phyloP scores from a whole-genome alignment of 2,888 invertebrate species.

The Sphinx pinastri region DNA sequence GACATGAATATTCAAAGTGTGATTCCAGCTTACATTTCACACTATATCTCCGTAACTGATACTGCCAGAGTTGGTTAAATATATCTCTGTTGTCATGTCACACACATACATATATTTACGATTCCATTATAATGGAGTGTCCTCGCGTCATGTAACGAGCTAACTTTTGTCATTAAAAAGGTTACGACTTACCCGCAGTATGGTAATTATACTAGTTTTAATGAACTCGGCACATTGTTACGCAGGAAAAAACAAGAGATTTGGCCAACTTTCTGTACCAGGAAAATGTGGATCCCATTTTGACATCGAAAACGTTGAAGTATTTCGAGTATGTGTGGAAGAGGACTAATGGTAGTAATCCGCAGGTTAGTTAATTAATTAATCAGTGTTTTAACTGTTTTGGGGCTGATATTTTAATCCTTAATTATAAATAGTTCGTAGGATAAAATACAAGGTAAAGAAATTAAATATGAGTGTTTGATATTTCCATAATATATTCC shows the following conservation, averaged over 20 bases:
- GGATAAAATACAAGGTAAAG: too few species aligned
- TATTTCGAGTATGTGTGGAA: slow-evolving; percentile 83
- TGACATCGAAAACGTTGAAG: slow-evolving; percentile 71
- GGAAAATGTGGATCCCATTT: slow-evolving; percentile 69
- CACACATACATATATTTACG: slow-evolving; percentile 8
- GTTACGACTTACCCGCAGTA: slow-evolving; percentile 52
- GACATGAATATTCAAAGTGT: too few species aligned
- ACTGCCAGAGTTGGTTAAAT: not conserved
- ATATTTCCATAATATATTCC: too few species aligned
- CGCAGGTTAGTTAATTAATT: slow-evolving; percentile 53
- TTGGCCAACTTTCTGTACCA: slow-evolving; percentile 75
- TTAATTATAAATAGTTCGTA: too few species aligned
- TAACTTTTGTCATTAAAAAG: slow-evolving; percentile 68
- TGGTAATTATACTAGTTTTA: slow-evolving; percentile 67
- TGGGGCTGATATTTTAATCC: not conserved
- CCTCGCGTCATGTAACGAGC: slow-evolving; percentile 36
- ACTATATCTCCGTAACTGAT: too few species aligned
- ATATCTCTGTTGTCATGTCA: not conserved
- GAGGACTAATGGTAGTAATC: slow-evolving; percentile 77
- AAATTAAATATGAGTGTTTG: too few species aligned
- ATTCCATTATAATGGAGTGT: slow-evolving; percentile 23
- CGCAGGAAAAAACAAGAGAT: slow-evolving; percentile 75
- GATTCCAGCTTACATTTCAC: too few species aligned
- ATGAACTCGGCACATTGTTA: slow-evolving; percentile 54
- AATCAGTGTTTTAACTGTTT: too few species aligned